A percentile compares a stretch with the other conserved stretches of the same genome.
Evolutionary conservation across 2,888 invertebrate species (phyloP).

Genomic region (Drosophila rellima): DNA sequence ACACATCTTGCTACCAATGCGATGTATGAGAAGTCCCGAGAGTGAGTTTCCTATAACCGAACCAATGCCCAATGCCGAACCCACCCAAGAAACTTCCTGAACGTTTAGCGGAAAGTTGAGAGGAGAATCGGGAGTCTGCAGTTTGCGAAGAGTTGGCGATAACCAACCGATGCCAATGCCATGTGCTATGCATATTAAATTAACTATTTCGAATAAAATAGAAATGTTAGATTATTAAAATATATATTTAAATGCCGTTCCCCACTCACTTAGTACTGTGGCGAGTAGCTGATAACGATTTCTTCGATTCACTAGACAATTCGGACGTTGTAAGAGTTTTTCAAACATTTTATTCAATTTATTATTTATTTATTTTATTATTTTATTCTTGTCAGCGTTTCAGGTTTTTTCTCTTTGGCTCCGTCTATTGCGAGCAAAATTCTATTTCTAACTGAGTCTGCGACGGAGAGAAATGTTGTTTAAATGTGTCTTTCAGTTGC

Average conservation of each 20-base stretch:
- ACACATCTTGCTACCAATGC: slow-evolving; percentile 64
- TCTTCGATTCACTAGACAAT: slow-evolving; percentile 47
- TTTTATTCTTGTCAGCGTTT: no score
- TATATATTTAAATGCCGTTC: background rate
- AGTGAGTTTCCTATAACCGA: slow-evolving; percentile 67
- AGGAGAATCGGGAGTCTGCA: slow-evolving; percentile 66
- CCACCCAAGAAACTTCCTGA: slow-evolving; percentile 71
- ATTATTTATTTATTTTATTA: no score
- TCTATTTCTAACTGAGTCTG: slow-evolving; percentile 22
- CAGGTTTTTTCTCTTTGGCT: background rate
- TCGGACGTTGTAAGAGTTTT: slow-evolving; percentile 35
- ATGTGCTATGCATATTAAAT: slow-evolving; percentile 81
- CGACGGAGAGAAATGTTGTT: background rate
- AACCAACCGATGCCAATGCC: slow-evolving; percentile 84
- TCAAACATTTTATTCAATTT: slow-evolving; percentile 35
- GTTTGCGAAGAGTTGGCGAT: slow-evolving; percentile 76
- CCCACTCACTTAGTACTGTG: slow-evolving; percentile 61
- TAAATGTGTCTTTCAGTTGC: slow-evolving; percentile 3
- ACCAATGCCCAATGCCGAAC: slow-evolving; percentile 69
- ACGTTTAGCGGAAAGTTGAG: slow-evolving; percentile 46
- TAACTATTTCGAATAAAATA: slow-evolving; percentile 60
- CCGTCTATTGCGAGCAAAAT: slow-evolving; percentile 1
- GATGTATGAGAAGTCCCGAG: slow-evolving; percentile 58
- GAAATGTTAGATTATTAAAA: background rate
- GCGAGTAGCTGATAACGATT: slow-evolving; percentile 65